Percentiles rank a stretch among this genome's conserved stretches.
Conservation (phyloP, 2,113 vertebrate species). For the Dipodomys ordii region DNA sequence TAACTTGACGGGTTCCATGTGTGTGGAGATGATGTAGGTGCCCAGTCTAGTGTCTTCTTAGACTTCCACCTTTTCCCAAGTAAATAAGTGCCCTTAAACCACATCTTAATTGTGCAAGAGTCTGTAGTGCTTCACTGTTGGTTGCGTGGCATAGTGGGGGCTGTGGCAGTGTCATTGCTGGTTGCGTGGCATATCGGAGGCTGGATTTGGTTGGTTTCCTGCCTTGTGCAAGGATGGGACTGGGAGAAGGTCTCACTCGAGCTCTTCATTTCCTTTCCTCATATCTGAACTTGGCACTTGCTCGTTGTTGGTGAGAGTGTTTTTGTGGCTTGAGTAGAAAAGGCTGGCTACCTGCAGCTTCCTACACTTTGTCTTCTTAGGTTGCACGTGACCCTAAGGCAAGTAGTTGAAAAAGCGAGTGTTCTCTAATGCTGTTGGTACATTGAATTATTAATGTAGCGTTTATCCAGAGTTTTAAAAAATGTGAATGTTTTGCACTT, state of each 20-base stretch:
- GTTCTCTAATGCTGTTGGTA: not conserved
- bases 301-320: not conserved
- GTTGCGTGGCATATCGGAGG: constrained; percentile 32
- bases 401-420: constrained; percentile 53
- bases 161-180: not conserved
- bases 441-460: constrained; percentile 17
- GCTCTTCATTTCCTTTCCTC: not conserved
- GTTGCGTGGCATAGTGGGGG: constrained; percentile 36
- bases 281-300: not conserved
- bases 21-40: constrained; percentile 76
- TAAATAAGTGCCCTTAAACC: constrained; percentile 88
- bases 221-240: not conserved
- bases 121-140: constrained; percentile 45
- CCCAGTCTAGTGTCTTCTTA: constrained; percentile 57
- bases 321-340: constrained; percentile 51
- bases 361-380: constrained; percentile 36
- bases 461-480: constrained; percentile 63
- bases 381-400: constrained; percentile 34
- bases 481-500: constrained; percentile 62
- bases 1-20: constrained; percentile 52
- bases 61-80: constrained; percentile 69
- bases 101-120: constrained; percentile 66
- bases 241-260: not conserved
- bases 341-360: not conserved
- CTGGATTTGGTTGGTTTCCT: constrained; percentile 48